phyloP scores from a whole-genome alignment of 23 tunicate genomes.

The Oikopleura vanhoeffeni region DNA sequence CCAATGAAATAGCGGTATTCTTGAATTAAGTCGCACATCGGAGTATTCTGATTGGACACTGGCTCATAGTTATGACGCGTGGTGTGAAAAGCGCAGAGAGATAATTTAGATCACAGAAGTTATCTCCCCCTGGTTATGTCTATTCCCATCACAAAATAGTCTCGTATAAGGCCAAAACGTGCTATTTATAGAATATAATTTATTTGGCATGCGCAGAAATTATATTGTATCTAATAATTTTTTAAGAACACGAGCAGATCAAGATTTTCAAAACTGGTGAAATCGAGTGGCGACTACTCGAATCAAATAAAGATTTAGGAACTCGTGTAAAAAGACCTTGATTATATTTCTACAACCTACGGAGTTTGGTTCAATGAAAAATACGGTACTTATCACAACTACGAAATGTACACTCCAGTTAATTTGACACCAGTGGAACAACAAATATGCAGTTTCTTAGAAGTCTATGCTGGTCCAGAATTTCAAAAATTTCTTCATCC shows the following conservation, averaged over 20 bases:
- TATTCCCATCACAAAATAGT: too few species aligned
- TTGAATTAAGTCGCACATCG: too few species aligned
- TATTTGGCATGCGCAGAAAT: too few species aligned
- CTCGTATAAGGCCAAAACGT: too few species aligned
- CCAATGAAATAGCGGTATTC: too few species aligned
- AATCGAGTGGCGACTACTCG: conserved; percentile 14
- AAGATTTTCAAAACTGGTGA: not conserved
- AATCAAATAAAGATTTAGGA: not conserved
- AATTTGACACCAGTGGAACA: conserved; percentile 12
- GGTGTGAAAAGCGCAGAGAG: too few species aligned
- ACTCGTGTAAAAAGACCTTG: not conserved
- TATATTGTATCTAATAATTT: too few species aligned
- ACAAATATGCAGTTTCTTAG: conserved; percentile 19
- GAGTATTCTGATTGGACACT: too few species aligned
- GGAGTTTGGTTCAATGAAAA: conserved; percentile 29
- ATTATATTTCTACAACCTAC: conserved; percentile 10
- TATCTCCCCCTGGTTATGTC: too few species aligned
- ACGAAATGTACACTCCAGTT: conserved; percentile 55
- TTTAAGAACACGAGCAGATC: not conserved
- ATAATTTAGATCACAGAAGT: too few species aligned
- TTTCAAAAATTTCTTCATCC: conserved; percentile 45
- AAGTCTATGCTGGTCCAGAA: conserved; percentile 98
- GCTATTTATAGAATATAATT: too few species aligned
- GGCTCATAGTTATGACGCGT: too few species aligned
- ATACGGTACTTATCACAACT: conserved; percentile 29